phyloP scores from a whole-genome alignment of 2,113 vertebrate species.

The Coptodon bakossiorum region DNA sequence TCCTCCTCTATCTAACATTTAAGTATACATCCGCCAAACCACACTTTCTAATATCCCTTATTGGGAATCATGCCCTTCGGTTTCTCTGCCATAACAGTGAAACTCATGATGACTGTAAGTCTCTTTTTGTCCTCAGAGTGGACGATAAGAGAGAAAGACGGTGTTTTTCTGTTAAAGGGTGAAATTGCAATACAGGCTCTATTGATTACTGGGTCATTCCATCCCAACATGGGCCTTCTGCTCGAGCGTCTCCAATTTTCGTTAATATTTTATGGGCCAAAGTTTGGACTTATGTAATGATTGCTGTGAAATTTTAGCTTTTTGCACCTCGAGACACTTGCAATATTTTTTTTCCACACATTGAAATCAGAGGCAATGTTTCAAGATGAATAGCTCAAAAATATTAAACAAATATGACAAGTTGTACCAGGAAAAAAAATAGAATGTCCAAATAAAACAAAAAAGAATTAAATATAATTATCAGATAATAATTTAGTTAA shows the following conservation, averaged over 20 bases:
- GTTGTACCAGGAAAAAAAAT: not conserved
- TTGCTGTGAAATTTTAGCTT: not conserved
- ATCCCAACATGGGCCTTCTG: not conserved
- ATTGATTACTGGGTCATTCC: not conserved
- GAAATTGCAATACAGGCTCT: not conserved
- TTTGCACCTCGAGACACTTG: not conserved
- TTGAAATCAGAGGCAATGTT: not conserved
- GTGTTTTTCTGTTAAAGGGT: not conserved
- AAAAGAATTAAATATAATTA: not conserved
- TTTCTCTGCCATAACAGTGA: not conserved
- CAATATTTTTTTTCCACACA: not conserved
- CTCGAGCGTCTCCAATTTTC: not conserved
- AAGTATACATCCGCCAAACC: rapidly evolving
- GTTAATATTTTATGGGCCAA: not conserved
- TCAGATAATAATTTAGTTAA: not conserved
- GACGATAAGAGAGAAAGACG: not conserved
- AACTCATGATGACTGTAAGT: not conserved
- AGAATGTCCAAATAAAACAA: not conserved
- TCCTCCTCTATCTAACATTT: not conserved
- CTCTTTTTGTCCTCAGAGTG: not conserved
- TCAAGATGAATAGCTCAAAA: not conserved
- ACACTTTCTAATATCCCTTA: not conserved
- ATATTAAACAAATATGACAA: not conserved
- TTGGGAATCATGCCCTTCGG: not conserved
- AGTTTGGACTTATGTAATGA: not conserved